Conservation (phyloP, 37 sponge, comb jelly and placozoan genomes). For the Ephydatia muelleri region DNA sequence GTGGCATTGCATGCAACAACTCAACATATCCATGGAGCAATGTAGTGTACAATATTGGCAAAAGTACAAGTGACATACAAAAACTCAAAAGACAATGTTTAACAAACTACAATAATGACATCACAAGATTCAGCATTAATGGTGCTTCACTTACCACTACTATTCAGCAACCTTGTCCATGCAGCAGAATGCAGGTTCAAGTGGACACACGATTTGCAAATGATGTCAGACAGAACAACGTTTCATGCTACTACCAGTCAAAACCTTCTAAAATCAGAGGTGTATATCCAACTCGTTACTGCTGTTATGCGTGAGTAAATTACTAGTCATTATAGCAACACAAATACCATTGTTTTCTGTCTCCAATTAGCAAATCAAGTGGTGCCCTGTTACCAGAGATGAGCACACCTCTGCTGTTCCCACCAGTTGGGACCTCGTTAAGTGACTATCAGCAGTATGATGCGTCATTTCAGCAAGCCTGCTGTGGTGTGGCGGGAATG, state of each 20-base stretch:
- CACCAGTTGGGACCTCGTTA: not conserved
- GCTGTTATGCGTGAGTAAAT: not conserved
- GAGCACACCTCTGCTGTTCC: slow-evolving; percentile 27
- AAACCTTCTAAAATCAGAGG: not conserved
- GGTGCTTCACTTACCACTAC: not conserved
- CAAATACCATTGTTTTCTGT: not conserved
- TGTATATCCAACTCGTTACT: not conserved
- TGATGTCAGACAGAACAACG: not conserved
- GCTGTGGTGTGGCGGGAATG: slow-evolving; percentile 37
- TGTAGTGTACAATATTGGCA: slow-evolving; percentile 23
- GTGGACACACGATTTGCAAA: not conserved
- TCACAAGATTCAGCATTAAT: not conserved
- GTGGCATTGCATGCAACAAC: slow-evolving; percentile 9
- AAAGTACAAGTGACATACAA: not conserved
- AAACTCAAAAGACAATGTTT: slow-evolving; percentile 12
- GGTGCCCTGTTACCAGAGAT: not conserved
- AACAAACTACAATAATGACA: not conserved
- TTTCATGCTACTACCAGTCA: not conserved
- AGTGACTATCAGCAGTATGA: slow-evolving; percentile 9
- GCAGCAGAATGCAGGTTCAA: not conserved
- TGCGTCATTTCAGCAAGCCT: slow-evolving; percentile 14
- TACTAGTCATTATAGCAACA: too few relatives aligned
- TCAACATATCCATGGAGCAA: slow-evolving; percentile 17
- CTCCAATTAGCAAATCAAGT: not conserved
- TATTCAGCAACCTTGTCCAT: slow-evolving; percentile 48